These are phyloP conservation scores for Vicugna pacos DNA, from an alignment of 2,113 vertebrate genomes.

Conservation along the genomic window DNA sequence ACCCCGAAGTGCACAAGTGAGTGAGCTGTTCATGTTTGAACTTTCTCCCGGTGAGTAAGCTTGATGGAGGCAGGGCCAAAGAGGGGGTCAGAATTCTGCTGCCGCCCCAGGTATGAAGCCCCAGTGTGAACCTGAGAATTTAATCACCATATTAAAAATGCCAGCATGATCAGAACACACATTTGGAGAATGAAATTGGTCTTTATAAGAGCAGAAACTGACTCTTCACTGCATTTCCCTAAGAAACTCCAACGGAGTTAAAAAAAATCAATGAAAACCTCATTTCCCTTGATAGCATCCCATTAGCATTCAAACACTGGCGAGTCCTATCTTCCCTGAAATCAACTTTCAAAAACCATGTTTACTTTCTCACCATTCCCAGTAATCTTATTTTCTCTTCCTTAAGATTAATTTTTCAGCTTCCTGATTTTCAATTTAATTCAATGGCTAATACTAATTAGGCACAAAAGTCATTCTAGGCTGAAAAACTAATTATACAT, in stretches of 20 bases:
- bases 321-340: background rate
- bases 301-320: background rate
- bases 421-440: slow-evolving; percentile 56
- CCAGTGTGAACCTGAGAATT: rapidly evolving
- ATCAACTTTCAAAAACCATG: background rate
- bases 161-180: background rate
- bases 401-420: background rate
- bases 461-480: background rate
- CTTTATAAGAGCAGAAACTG: background rate
- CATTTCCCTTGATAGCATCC: background rate
- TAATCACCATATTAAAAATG: background rate
- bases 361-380: background rate
- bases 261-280: background rate
- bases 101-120: background rate
- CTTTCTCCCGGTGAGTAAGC: slow-evolving; percentile 42
- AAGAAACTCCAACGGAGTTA: background rate
- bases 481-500: background rate
- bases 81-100: background rate
- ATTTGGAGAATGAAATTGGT: background rate
- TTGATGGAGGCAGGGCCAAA: rapidly evolving
- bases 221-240: background rate
- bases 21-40: background rate
- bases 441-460: background rate
- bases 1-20: background rate
- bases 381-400: background rate